A percentile compares a stretch with the other conserved stretches of the same genome.
Evolutionary conservation across 2,797 vertebrate genomes (phyloP).

Genomic region (Tolypeutes matacus): DNA sequence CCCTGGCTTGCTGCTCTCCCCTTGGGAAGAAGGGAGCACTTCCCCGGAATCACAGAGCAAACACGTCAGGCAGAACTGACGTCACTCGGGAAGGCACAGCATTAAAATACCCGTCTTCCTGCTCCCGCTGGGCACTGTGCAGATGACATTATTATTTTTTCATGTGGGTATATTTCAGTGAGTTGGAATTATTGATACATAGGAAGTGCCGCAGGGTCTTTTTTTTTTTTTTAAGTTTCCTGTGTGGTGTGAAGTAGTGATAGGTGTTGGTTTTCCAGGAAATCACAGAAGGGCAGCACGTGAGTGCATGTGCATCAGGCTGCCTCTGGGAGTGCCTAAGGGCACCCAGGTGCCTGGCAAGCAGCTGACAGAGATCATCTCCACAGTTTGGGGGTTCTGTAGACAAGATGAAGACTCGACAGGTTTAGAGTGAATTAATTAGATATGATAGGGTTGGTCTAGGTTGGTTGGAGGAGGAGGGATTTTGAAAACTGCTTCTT

Average conservation of each 20-base stretch:
- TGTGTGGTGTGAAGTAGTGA: conserved; percentile 2
- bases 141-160: conserved; percentile 77
- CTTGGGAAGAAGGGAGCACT: no score
- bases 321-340: conserved; percentile 79
- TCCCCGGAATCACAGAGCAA: no score
- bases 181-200: conserved; percentile 84
- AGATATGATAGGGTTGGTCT: neutral
- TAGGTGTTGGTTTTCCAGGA: conserved; percentile 86
- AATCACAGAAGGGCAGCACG: conserved; percentile 80
- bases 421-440: conserved; percentile 65
- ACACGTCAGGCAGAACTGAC: neutral
- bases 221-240: conserved; percentile 73
- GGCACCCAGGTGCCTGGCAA: conserved; percentile 70
- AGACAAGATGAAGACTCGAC: conserved; percentile 54
- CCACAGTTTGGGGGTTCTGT: conserved; percentile 52
- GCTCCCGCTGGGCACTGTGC: conserved; percentile 72
- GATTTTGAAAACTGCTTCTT: conserved; percentile 72
- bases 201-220: conserved; percentile 80
- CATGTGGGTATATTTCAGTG: conserved; percentile 76
- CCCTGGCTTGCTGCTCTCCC: no score
- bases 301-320: conserved; percentile 78
- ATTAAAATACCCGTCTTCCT: conserved; percentile 55
- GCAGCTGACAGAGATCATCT: conserved; percentile 72
- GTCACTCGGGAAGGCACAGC: neutral
- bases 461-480: conserved; percentile 16